Conservation (phyloP, 53 echinoderm and acorn worm species). For the Astropecten irregularis region DNA sequence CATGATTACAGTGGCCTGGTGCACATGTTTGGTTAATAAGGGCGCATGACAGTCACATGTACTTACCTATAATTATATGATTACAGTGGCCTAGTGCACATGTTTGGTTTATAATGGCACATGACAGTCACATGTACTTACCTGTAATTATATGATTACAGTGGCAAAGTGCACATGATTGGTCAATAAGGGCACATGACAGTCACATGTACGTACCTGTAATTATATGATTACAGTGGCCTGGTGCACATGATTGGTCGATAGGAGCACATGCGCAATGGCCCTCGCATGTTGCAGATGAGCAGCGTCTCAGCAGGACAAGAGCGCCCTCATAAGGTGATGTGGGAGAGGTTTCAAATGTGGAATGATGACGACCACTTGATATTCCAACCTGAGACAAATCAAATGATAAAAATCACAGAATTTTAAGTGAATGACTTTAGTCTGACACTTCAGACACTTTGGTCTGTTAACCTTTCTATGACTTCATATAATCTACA, state of each 20-base stretch:
- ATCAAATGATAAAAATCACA: neutral
- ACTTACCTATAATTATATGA: slow-evolving; percentile 22
- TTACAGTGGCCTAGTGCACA: too few species aligned
- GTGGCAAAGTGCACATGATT: neutral
- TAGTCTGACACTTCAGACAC: too few species aligned
- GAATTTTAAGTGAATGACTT: neutral
- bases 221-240: slow-evolving; percentile 17
- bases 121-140: neutral
- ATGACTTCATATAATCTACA: too few species aligned
- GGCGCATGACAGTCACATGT: too few species aligned
- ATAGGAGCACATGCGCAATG: slow-evolving; percentile 50
- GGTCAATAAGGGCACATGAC: slow-evolving; percentile 30
- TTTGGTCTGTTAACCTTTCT: too few species aligned
- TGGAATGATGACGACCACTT: slow-evolving; percentile 36
- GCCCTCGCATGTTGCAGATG: slow-evolving; percentile 38
- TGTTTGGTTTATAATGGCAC: too few species aligned
- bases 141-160: slow-evolving; percentile 23
- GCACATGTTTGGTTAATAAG: too few species aligned
- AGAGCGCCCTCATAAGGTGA: slow-evolving; percentile 27
- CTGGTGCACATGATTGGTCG: neutral
- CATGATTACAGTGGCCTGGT: too few species aligned
- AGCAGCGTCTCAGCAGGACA: slow-evolving; percentile 36
- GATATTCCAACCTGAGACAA: slow-evolving; percentile 38
- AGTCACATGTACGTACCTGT: neutral
- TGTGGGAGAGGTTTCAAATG: slow-evolving; percentile 19